These are phyloP conservation scores for Gerris lacustris DNA, from an alignment of 2,888 invertebrate genomes.

Conservation along the genomic window DNA sequence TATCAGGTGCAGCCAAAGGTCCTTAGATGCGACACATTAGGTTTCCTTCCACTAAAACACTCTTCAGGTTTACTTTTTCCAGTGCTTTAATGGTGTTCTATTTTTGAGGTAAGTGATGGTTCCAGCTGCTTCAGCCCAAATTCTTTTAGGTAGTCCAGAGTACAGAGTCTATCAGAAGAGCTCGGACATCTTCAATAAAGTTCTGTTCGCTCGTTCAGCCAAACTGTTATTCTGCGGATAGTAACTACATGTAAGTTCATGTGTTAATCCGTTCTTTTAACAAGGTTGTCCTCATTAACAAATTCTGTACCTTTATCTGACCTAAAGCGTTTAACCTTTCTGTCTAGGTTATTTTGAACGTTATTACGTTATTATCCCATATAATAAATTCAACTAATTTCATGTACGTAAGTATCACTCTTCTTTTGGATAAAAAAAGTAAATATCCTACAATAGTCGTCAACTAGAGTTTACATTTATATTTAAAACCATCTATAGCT, in stretches of 20 bases:
- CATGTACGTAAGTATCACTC: neutral
- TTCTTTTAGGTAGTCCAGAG: conserved; percentile 11
- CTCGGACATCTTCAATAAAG: neutral
- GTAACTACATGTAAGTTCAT: neutral
- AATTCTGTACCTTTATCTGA: neutral
- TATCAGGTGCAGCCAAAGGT: conserved; percentile 13
- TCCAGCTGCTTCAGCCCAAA: conserved; percentile 15
- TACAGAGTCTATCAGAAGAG: conserved; percentile 11
- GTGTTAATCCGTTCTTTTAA: neutral
- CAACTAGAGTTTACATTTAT: neutral
- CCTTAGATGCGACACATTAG: conserved; percentile 6
- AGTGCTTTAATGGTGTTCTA: conserved; percentile 11
- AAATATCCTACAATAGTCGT: neutral
- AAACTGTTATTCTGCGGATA: neutral
- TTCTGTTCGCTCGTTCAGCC: neutral
- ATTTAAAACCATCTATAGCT: neutral
- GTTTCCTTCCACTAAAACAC: conserved; percentile 7
- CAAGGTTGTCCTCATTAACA: neutral
- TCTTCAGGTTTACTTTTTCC: conserved; percentile 7
- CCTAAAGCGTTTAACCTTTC: neutral
- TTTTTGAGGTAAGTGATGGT: conserved; percentile 12
- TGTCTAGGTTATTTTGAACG: too few relatives aligned
- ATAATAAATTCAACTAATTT: neutral
- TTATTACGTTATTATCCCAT: neutral
- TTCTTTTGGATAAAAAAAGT: neutral